Base-by-base conservation (phyloP, 2,888 invertebrate genomes). In the Stictocephala bisonia region DNA sequence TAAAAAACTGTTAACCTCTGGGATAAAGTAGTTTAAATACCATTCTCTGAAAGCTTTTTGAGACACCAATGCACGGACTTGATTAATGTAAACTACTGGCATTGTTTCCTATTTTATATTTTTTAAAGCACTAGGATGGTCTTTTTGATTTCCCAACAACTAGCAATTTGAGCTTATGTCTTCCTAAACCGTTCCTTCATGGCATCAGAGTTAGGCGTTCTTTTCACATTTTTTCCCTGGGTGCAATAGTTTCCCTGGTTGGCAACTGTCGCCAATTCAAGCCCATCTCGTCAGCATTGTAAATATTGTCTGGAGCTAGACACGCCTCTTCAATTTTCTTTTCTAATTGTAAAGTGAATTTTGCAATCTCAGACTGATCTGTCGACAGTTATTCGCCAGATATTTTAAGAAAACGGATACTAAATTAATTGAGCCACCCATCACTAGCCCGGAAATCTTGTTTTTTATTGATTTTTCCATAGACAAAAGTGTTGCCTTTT, bases 191-290 rank as follows among this genome's bases (percentile, higher is more conserved):
- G n/a, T n/a, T n/a, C n/a, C n/a, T 53, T 15, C 53, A 53, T 27
- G 53, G 53, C 53, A 53, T 53, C 27, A 53, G 27, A 26, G 53
- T 53, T 26, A 53, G n/a, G 27, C 53, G 27, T 53, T 53, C 53
- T 53, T 53, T 26, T 26, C 53, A 26, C 13, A 26, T 53, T 53
- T 53, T 53, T 53, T 27, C n/a, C 3, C 26, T 27, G 11, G 50
- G 22, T 22, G 50, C 50, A 50, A 4, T 7, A 15, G 24, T 24
- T 53, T 53, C 53, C n/a, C 27, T 53, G 24, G 53, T 53, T 24
- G 26, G 53, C 27, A 26, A 53, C 24, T 64, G 64, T 13, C 40
- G 64, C 64, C 64, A 64, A 41, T 64, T 64, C 26, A 64, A 41
- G 6, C 64, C 64, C 4, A 20, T 64, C 41, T 64, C 41, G 26